phyloP scores from a whole-genome alignment of 2,113 vertebrate species.

The Penelope pileata region DNA sequence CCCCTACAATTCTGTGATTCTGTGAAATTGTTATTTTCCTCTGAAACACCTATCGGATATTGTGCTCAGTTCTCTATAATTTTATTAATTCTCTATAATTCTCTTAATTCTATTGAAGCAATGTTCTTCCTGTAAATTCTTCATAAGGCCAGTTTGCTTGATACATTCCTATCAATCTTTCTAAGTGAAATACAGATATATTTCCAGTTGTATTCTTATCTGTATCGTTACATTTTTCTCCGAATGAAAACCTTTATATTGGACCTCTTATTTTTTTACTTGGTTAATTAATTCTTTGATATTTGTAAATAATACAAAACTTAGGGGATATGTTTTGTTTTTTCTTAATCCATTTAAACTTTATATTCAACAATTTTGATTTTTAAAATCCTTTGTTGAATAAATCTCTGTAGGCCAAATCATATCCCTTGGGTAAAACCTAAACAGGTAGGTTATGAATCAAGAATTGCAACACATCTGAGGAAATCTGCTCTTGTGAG shows the following conservation, averaged over 20 bases:
- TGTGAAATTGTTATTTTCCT: neutral
- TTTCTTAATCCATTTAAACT: neutral
- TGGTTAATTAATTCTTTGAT: neutral
- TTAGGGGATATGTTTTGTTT: neutral
- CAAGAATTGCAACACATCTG: neutral
- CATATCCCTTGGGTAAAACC: neutral
- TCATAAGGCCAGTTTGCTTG: neutral
- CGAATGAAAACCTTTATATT: neutral
- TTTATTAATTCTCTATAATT: too few species aligned
- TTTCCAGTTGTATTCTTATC: neutral
- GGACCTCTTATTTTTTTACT: neutral
- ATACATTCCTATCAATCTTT: neutral
- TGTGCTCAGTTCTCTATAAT: neutral
- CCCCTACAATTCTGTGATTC: too few species aligned
- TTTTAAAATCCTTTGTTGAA: neutral
- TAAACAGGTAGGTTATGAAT: neutral
- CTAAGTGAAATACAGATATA: neutral
- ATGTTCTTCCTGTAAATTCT: neutral
- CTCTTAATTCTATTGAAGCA: neutral
- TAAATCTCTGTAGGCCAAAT: neutral
- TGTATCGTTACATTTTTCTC: neutral
- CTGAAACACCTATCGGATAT: neutral
- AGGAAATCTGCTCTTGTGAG: neutral
- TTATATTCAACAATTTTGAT: neutral
- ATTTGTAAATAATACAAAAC: slow-evolving; percentile 29